phyloP scores from a whole-genome alignment of 2,797 vertebrate genomes.

The Enteromius unitaeniatus region DNA sequence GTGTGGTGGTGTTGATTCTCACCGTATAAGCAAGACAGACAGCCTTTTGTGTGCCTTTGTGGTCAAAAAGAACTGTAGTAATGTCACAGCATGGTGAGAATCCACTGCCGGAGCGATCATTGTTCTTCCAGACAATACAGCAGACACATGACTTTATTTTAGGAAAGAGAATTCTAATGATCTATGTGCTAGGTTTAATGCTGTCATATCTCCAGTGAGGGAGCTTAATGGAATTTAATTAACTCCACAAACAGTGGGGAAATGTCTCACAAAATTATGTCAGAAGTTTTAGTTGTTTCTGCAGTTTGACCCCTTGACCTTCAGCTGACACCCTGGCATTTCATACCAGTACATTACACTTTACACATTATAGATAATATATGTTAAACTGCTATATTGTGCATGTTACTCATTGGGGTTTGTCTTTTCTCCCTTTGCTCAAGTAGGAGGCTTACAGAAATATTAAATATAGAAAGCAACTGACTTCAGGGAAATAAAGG shows the following conservation, averaged over 20 bases:
- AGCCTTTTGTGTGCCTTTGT: conserved; percentile 46
- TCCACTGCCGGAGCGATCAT: conserved; percentile 46
- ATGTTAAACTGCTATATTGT: not conserved
- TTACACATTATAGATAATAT: conserved; percentile 22
- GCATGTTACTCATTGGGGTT: not conserved
- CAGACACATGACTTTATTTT: conserved; percentile 59
- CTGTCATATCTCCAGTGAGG: conserved; percentile 29
- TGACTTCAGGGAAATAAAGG: not conserved
- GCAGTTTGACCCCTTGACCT: conserved; percentile 43
- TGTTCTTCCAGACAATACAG: conserved; percentile 56
- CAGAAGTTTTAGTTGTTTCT: conserved; percentile 38
- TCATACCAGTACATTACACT: not conserved
- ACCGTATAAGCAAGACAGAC: conserved; percentile 47
- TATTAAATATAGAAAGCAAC: conserved; percentile 1
- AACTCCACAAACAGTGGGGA: conserved; percentile 19
- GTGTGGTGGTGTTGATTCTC: conserved; percentile 39
- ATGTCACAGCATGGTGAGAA: conserved; percentile 62
- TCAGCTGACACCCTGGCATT: not conserved
- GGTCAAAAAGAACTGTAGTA: conserved; percentile 39
- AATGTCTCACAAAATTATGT: conserved; percentile 34
- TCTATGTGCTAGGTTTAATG: conserved; percentile 42
- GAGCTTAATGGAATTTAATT: conserved; percentile 48
- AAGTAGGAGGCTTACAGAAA: not conserved
- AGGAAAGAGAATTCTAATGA: conserved; percentile 52
- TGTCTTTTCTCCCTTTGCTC: not conserved